Evolutionary conservation across 2,113 vertebrate species (phyloP).

Genomic region (Perca flavescens): DNA sequence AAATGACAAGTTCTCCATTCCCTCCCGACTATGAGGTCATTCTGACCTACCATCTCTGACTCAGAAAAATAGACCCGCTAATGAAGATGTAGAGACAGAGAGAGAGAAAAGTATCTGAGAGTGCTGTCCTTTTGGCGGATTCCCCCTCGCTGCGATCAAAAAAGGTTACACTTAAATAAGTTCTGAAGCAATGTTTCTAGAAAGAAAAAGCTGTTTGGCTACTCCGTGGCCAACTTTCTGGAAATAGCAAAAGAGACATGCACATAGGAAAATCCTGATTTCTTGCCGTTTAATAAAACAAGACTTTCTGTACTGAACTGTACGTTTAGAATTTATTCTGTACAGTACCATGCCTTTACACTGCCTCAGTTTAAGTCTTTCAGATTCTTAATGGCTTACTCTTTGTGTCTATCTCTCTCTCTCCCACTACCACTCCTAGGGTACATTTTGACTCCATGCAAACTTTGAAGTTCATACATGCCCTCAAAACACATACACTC

Average conservation of each 20-base stretch:
- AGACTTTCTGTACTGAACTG: background rate
- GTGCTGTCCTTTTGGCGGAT: slow-evolving; percentile 22
- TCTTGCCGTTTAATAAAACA: background rate
- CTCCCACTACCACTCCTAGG: background rate
- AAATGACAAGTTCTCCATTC: slow-evolving; percentile 21
- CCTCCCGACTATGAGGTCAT: background rate
- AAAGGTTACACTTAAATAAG: slow-evolving; percentile 8
- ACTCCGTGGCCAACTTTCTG: background rate
- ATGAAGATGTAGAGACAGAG: slow-evolving; percentile 17
- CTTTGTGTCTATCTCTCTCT: background rate
- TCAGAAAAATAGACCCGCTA: slow-evolving; percentile 20
- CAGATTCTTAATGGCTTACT: background rate
- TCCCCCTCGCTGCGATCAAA: background rate
- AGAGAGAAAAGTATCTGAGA: slow-evolving; percentile 15
- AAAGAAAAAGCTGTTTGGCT: slow-evolving; percentile 16
- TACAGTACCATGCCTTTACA: background rate
- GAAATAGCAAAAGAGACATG: slow-evolving; percentile 4
- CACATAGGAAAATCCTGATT: background rate
- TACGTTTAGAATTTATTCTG: background rate
- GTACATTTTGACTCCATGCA: background rate
- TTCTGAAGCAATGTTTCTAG: slow-evolving; percentile 20
- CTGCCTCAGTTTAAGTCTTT: background rate
- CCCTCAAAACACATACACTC: background rate
- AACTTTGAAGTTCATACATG: background rate
- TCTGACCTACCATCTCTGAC: slow-evolving; percentile 18